These are phyloP conservation scores for Cephus pygmeus DNA, from an alignment of 2,888 invertebrate species.

Conservation along the genomic window DNA sequence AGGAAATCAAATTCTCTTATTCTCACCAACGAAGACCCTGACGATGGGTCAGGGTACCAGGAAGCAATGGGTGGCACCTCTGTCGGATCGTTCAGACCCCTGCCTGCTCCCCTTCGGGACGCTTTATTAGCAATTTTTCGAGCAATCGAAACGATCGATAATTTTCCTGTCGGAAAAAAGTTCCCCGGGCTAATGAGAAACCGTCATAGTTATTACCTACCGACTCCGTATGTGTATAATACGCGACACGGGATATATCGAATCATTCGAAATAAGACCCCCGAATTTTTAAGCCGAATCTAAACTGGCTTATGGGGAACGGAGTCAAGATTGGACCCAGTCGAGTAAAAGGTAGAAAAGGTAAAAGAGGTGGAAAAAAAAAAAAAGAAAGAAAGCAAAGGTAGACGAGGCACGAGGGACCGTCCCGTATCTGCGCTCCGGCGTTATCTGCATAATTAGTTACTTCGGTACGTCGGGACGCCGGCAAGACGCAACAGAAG, in stretches of 20 bases:
- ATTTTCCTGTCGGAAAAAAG: slow-evolving; percentile 48
- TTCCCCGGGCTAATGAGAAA: slow-evolving; percentile 55
- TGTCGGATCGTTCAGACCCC: background rate
- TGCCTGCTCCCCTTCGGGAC: slow-evolving; percentile 21
- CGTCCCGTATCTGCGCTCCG: slow-evolving; percentile 42
- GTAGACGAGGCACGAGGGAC: slow-evolving; percentile 33
- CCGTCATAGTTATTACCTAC: slow-evolving; percentile 42
- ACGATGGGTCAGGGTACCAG: background rate
- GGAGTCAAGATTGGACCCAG: background rate
- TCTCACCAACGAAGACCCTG: background rate
- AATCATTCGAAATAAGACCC: background rate
- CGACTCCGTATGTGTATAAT: background rate
- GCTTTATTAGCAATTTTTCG: slow-evolving; percentile 56
- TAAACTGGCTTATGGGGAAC: background rate
- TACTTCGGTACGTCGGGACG: slow-evolving; percentile 40
- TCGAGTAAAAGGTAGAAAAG: slow-evolving; percentile 4
- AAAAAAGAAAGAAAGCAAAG: slow-evolving; percentile 17
- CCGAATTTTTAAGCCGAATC: background rate
- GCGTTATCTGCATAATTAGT: slow-evolving; percentile 58
- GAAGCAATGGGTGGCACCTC: background rate
- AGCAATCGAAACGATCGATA: slow-evolving; percentile 56
- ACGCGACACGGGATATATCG: background rate
- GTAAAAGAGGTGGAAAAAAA: background rate
- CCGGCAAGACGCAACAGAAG: slow-evolving; percentile 35
- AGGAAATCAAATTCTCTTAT: background rate